A percentile compares a stretch with the other conserved stretches of the same genome.
Conservation (phyloP, 2,113 vertebrate species). For the Thalassoma bifasciatum region DNA sequence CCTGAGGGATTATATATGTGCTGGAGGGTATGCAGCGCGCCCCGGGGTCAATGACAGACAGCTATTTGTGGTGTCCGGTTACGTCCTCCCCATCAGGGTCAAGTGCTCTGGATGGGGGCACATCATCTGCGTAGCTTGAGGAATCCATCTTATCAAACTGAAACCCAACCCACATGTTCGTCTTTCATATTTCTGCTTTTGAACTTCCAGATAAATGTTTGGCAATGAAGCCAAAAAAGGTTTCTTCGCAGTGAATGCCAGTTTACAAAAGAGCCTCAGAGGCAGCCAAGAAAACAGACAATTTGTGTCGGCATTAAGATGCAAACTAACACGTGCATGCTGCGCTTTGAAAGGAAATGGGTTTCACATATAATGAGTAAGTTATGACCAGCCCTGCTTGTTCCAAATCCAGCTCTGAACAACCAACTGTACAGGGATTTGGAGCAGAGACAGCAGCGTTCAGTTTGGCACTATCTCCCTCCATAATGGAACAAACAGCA, state of each 20-base stretch:
- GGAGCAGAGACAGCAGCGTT: slow-evolving; percentile 60
- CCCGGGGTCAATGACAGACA: slow-evolving; percentile 67
- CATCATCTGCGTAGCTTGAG: slow-evolving; percentile 9
- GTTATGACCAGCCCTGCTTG: slow-evolving; percentile 50
- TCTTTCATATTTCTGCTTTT: background rate
- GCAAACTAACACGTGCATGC: slow-evolving; percentile 23
- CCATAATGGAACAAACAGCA: slow-evolving; percentile 74
- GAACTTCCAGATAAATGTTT: background rate
- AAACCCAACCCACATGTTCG: slow-evolving; percentile 15
- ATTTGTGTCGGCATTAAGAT: slow-evolving; percentile 22
- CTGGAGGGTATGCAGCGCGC: slow-evolving; percentile 45
- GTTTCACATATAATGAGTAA: slow-evolving; percentile 42
- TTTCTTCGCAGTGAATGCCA: slow-evolving; percentile 24
- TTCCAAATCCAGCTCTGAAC: slow-evolving; percentile 64
- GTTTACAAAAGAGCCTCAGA: slow-evolving; percentile 50
- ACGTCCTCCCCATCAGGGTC: slow-evolving; percentile 61
- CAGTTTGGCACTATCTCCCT: slow-evolving; percentile 65
- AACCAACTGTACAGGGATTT: slow-evolving; percentile 63
- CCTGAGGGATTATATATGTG: slow-evolving; percentile 53
- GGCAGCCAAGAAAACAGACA: slow-evolving; percentile 40
- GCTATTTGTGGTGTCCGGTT: slow-evolving; percentile 62
- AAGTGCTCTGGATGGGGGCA: slow-evolving; percentile 40
- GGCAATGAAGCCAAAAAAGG: slow-evolving; percentile 6
- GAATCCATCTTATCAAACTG: background rate
- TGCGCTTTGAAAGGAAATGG: slow-evolving; percentile 38